A percentile compares a stretch with the other conserved stretches of the same genome.
These are phyloP conservation scores for Thalassophryne amazonica DNA, from an alignment of 2,797 vertebrate species.

Conservation along the genomic window DNA sequence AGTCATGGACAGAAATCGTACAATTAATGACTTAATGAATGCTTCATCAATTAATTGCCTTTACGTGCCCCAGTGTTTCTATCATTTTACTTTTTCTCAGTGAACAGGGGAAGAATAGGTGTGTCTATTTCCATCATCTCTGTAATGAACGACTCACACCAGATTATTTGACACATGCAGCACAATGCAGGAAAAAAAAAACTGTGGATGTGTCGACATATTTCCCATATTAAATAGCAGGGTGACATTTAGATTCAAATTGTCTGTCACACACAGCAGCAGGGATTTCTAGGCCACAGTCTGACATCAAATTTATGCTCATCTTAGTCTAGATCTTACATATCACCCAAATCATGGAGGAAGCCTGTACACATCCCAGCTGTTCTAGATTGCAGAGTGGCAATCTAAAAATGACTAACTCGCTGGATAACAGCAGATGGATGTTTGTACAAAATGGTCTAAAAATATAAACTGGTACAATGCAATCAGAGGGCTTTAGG, in stretches of 20 bases:
- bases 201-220: too few relatives aligned
- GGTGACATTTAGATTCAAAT: constrained; percentile 11
- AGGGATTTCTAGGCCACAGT: constrained; percentile 20
- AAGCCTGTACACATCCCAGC: constrained; percentile 42
- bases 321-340: constrained; percentile 29
- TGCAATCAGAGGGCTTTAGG: neutral
- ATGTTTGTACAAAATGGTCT: constrained; percentile 52
- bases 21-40: neutral
- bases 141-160: neutral
- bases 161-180: constrained; percentile 2
- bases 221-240: too few relatives aligned
- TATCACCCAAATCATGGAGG: constrained; percentile 23
- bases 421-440: constrained; percentile 33
- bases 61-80: neutral
- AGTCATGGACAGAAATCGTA: too few relatives aligned
- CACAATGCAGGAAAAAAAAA: too few relatives aligned
- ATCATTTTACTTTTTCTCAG: neutral
- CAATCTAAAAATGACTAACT: constrained; percentile 37
- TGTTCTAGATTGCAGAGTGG: constrained; percentile 35
- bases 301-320: constrained; percentile 24
- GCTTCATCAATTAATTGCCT: neutral
- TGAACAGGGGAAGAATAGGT: too few relatives aligned
- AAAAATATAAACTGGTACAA: constrained; percentile 1
- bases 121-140: neutral
- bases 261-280: constrained; percentile 17